Base-by-base conservation (phyloP, 2,888 invertebrate genomes). In the Clitarchus hookeri region DNA sequence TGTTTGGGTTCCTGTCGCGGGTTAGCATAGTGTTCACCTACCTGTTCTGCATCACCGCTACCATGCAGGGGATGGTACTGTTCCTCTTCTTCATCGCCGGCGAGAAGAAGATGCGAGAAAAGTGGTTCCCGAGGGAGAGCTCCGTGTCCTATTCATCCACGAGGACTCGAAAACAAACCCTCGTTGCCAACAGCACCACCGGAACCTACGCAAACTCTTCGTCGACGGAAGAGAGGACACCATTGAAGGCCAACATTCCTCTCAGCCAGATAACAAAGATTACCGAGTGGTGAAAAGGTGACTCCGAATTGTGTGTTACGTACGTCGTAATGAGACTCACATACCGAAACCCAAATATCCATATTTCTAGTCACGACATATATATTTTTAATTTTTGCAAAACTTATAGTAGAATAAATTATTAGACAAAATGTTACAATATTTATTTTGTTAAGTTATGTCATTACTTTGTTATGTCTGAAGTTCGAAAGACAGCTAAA, bases 61-160 rank as follows among this genome's bases (percentile, higher is more conserved):
- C 94, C 0, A 88, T 94, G 27, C 94, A 94, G 89, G 94, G 94
- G 0, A 94, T 94, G 89, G 93, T 94, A 13, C 91, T 94, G n/a
- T 94, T 94, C 89, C 89, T 94, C 25, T 94, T 94, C 90, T 94
- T 94, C 90, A 92, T 94, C 12, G 89, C 94, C 11, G 77, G 85
- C 12, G 85, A 86, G 25, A 80, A 77, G 36, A 83, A 36, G 13
- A n/a, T 85, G 23, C 54, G 86, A 8, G 36, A 65, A n/a, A 36
- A 78, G 12, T 86, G 86, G 86, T 82, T 82, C 44, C 82, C 82
- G 16, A 44, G 36, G 44, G 36, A 44, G 44, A 27, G 82, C 27
- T 44, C 82, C 36, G 23, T 23, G 82, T 36, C 82, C 23, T 82
- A 27, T 13, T 82, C 82, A 8, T 82, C 82, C 82, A 82, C 82